Evolutionary conservation across 1,140 invertebrate species (phyloP), one percentile per base, ranked within the genome.

Genomic region (Euwallacea fornicatus): DNA sequence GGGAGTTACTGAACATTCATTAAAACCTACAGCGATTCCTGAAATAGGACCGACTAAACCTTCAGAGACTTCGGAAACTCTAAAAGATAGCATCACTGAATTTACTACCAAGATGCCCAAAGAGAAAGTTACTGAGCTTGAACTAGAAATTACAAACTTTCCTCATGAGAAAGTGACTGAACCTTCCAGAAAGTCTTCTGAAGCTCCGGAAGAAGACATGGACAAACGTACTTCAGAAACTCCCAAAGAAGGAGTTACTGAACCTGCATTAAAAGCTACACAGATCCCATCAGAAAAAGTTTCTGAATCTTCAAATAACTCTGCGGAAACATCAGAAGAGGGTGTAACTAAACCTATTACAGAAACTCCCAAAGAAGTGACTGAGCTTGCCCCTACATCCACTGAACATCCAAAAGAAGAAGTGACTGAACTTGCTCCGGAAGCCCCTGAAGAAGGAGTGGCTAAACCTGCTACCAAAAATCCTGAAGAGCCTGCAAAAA

Each of bases 51-150:
- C 21, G 46, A 58, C 46, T 13, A n/a, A 13, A 9, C n/a, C 41
- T 9, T 46, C 54, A 41, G 15, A 44, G 53, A 33, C 21, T 33
- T 4, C 21, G 21, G 21, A 33, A 13, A 42, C 10, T 7, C 13
- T 4, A n/a, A 44, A 77, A 62, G 78, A 78, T 75, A 59, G 65
- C 66, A 4, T 33, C 70, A 33, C 21, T 33, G 61, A 46, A 63
- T 2, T 8, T 46, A 62, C 55, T 33, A 16, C 11, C 9, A 7
- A 58, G 6, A 7, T 33, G 2, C 10, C 55, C 10, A 16, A 9
- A 16, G 55, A 13, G 21, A 7, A 7, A 16, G 55, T n/a, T 9
- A 58, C 55, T 15, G 55, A 50, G 6, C 9, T 6, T 13, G 9
- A 9, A 58, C 16, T 16, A 58, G 55, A 16, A 58, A 74, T 58